These are phyloP conservation scores for Mormyrops boulengeri DNA, from an alignment of 2,797 vertebrate species.

Conservation along the genomic window DNA sequence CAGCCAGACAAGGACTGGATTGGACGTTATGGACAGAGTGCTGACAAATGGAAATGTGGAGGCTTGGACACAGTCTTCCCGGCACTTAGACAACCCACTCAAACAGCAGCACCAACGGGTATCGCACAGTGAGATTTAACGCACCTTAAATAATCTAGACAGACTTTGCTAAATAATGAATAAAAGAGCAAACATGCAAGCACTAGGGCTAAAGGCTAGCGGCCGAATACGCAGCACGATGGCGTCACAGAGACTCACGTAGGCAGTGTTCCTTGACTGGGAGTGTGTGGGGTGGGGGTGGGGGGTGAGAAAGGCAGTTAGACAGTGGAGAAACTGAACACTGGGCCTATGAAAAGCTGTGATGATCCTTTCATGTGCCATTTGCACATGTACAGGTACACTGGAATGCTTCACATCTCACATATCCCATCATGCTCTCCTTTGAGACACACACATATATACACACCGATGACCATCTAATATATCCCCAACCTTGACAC, in stretches of 20 bases:
- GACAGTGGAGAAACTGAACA: neutral
- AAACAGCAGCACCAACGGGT: neutral
- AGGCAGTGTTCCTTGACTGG: neutral
- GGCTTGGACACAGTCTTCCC: neutral
- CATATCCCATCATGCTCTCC: neutral
- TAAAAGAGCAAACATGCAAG: neutral
- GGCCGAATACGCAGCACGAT: neutral
- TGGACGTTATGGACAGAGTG: neutral
- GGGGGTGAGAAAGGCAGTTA: neutral
- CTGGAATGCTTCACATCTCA: neutral
- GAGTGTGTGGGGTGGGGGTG: neutral
- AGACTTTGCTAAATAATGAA: neutral
- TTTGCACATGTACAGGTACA: neutral
- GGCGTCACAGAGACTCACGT: neutral
- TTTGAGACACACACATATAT: neutral
- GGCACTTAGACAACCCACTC: neutral
- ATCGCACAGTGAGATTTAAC: neutral
- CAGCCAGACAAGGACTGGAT: neutral
- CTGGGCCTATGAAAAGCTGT: neutral
- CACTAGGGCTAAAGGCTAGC: neutral
- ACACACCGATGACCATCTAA: neutral
- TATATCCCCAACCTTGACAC: neutral
- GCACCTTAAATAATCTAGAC: neutral
- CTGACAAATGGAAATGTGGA: neutral
- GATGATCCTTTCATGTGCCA: neutral